Evolutionary conservation across 2,888 invertebrate genomes (phyloP).

Genomic region (Chelonus formosanus): DNA sequence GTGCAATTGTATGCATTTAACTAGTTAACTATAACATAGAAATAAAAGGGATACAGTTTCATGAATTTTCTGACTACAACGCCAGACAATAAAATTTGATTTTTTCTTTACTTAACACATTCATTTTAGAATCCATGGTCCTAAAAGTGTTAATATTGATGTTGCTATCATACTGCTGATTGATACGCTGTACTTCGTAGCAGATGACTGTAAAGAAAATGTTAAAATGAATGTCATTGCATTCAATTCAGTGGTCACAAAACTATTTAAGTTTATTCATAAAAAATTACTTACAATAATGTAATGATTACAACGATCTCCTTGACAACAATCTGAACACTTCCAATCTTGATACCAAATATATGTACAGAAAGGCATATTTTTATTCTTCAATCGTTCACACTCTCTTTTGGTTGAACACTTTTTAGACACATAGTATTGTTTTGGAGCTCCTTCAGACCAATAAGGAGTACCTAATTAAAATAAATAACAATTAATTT

Average conservation of each 20-base stretch:
- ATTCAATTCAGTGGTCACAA: background rate
- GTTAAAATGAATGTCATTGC: conserved; percentile 8
- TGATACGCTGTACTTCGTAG: conserved; percentile 28
- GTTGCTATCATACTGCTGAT: conserved; percentile 24
- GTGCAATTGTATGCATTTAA: too few species aligned
- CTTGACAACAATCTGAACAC: conserved; percentile 94
- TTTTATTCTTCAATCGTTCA: conserved; percentile 73
- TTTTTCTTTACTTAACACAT: too few species aligned
- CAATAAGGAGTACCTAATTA: conserved; percentile 85
- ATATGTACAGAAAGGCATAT: conserved; percentile 84
- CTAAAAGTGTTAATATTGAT: too few species aligned
- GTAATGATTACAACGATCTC: conserved; percentile 95
- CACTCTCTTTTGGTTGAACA: conserved; percentile 87
- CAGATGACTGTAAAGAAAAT: conserved; percentile 50
- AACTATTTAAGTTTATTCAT: conserved; percentile 8
- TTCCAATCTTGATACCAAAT: conserved; percentile 98
- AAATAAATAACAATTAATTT: background rate
- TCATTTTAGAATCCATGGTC: too few species aligned
- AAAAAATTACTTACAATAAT: conserved; percentile 80
- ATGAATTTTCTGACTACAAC: conserved; percentile 34
- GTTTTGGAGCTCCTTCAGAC: conserved; percentile 91
- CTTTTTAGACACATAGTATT: conserved; percentile 90
- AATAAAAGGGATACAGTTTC: conserved; percentile 19
- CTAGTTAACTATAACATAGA: background rate
- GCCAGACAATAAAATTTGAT: conserved; percentile 21